A percentile compares a stretch with the other conserved stretches of the same genome.
Conservation (phyloP, 1,140 invertebrate species). For the Hypothenemus hampei region DNA sequence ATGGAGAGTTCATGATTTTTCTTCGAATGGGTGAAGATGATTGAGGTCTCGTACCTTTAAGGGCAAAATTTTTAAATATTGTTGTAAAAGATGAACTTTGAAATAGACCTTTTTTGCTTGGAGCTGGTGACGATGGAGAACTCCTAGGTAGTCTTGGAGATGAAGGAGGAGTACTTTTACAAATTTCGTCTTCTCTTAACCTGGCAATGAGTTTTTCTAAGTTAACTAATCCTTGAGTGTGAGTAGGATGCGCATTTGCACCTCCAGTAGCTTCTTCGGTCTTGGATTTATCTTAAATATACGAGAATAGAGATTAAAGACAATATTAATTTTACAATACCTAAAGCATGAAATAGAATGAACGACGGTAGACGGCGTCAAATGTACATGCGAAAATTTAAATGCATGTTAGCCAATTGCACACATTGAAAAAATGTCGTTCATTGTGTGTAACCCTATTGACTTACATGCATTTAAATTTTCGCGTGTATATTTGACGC, state of each 20-base stretch:
- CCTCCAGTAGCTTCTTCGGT: constrained; percentile 1
- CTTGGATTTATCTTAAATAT: not conserved
- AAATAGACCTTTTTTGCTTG: constrained; percentile 60
- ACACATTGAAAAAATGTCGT: no score
- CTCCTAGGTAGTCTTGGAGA: constrained; percentile 64
- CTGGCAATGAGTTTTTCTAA: constrained; percentile 53
- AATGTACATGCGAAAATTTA: no score
- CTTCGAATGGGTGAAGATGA: constrained; percentile 75
- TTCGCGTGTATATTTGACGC: no score
- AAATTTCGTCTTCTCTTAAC: constrained; percentile 46
- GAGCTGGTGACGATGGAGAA: constrained; percentile 65
- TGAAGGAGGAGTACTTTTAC: constrained; percentile 45
- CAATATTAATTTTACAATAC: no score
- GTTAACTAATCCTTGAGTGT: constrained; percentile 52
- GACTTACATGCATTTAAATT: no score
- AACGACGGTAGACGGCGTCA: no score
- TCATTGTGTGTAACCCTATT: no score
- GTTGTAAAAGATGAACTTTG: no score
- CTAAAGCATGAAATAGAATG: no score
- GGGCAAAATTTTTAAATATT: no score
- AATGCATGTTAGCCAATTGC: no score
- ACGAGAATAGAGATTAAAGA: no score
- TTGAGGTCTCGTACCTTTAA: constrained; percentile 60
- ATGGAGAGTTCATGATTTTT: constrained; percentile 75
- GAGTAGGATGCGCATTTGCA: constrained; percentile 44